Conservation (phyloP, 2,888 invertebrate species). For the Lordiphosa andalusiaca region DNA sequence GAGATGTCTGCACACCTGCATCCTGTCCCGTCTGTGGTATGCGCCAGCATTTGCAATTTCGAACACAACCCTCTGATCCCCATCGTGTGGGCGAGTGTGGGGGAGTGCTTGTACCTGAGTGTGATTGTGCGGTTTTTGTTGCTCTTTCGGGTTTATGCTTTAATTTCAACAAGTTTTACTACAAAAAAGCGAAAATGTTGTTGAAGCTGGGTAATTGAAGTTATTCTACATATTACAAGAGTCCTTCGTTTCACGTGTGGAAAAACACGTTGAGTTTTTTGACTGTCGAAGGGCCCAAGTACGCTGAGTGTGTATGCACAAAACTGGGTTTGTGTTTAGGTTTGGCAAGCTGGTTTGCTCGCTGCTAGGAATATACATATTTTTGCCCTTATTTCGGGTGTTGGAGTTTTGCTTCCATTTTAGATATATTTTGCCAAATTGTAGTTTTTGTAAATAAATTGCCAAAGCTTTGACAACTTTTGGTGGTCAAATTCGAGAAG, state of each 20-base stretch:
- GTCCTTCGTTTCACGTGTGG: slow-evolving; percentile 22
- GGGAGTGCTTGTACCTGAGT: neutral
- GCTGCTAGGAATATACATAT: slow-evolving; percentile 3
- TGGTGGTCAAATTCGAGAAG: neutral
- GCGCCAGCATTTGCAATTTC: slow-evolving; percentile 2
- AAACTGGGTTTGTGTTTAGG: slow-evolving; percentile 26
- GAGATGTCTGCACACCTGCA: slow-evolving; percentile 1
- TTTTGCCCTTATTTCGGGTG: neutral
- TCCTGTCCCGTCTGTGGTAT: neutral
- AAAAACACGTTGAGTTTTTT: slow-evolving; percentile 46
- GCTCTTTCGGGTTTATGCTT: slow-evolving; percentile 26
- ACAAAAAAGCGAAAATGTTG: slow-evolving; percentile 23
- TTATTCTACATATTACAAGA: slow-evolving; percentile 55
- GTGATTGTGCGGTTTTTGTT: slow-evolving; percentile 8
- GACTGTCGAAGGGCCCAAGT: slow-evolving; percentile 22
- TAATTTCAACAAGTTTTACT: slow-evolving; percentile 34
- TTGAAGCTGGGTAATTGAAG: slow-evolving; percentile 54
- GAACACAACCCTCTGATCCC: neutral
- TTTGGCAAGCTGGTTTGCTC: slow-evolving; percentile 31
- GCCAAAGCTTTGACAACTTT: too few species aligned
- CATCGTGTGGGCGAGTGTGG: neutral
- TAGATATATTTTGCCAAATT: too few species aligned
- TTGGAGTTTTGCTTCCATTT: slow-evolving; percentile 1
- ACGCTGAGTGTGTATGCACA: slow-evolving; percentile 2
- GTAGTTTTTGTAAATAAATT: too few species aligned